Conservation (phyloP, 1,140 invertebrate genomes). For the Belonocnema kinseyi region DNA sequence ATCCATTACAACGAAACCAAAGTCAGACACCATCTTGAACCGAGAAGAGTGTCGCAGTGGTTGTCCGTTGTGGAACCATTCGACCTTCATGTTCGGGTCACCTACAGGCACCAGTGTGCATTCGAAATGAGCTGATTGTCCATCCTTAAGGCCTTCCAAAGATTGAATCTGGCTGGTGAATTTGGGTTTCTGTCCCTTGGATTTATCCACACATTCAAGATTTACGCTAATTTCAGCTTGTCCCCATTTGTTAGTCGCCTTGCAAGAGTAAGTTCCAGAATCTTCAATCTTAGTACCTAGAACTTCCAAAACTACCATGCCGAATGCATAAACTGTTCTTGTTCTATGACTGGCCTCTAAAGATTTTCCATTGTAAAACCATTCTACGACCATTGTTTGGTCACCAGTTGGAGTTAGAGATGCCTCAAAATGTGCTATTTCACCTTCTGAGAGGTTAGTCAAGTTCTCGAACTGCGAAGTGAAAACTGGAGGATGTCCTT, state of each 20-base stretch:
- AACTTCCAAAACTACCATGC: slow-evolving; percentile 96
- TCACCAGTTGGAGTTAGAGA: slow-evolving; percentile 95
- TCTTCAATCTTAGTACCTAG: slow-evolving; percentile 92
- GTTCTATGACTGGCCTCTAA: slow-evolving; percentile 93
- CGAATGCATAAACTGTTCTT: slow-evolving; percentile 94
- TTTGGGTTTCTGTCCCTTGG: slow-evolving; percentile 88
- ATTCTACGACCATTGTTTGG: slow-evolving; percentile 97
- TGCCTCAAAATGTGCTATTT: slow-evolving; percentile 96
- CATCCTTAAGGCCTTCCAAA: slow-evolving; percentile 90
- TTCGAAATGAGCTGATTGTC: slow-evolving; percentile 94
- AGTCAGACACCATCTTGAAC: slow-evolving; percentile 96
- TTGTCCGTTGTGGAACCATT: slow-evolving; percentile 96
- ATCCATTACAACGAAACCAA: slow-evolving; percentile 96
- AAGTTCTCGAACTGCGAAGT: slow-evolving; percentile 91
- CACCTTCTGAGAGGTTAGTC: slow-evolving; percentile 88
- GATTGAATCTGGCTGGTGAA: slow-evolving; percentile 93
- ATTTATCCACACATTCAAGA: slow-evolving; percentile 89
- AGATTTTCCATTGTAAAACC: slow-evolving; percentile 95
- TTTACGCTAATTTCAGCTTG: slow-evolving; percentile 89
- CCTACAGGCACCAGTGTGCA: slow-evolving; percentile 93
- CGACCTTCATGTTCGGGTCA: slow-evolving; percentile 94
- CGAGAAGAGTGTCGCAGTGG: slow-evolving; percentile 91
- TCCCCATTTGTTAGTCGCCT: slow-evolving; percentile 92
- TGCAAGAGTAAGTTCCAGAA: slow-evolving; percentile 90
- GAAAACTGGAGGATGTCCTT: slow-evolving; percentile 90